Conservation (phyloP, 2,113 vertebrate species). For the Cephalophus harveyi region DNA sequence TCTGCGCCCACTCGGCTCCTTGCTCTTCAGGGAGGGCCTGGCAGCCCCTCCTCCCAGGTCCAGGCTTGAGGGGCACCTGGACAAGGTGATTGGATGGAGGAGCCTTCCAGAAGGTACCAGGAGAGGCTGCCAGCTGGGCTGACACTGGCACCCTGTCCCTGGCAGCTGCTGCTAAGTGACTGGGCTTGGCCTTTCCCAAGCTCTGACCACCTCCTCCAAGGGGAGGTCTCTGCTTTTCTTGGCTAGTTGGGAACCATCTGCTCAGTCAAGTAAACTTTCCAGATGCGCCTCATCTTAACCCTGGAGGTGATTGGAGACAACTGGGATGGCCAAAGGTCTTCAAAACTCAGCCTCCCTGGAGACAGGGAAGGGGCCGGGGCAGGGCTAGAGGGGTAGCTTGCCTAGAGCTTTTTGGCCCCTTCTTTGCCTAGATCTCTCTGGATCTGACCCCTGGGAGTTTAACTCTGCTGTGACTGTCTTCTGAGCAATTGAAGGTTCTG, state of each 20-base stretch:
- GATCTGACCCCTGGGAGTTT: neutral
- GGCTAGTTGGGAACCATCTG: constrained; percentile 40
- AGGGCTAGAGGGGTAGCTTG: neutral
- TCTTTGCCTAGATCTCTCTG: neutral
- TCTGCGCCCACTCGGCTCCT: neutral
- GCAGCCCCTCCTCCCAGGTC: neutral
- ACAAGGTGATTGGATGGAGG: neutral
- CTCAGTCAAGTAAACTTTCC: constrained; percentile 18
- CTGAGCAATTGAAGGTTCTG: neutral
- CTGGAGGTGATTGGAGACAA: neutral
- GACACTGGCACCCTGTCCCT: neutral
- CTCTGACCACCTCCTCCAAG: neutral
- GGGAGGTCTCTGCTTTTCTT: constrained; percentile 42
- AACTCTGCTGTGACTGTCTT: neutral
- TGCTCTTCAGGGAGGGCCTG: neutral
- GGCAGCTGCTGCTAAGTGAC: neutral
- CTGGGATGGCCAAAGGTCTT: constrained; percentile 43
- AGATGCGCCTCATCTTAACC: neutral
- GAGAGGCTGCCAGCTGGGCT: neutral
- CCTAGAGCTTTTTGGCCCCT: neutral
- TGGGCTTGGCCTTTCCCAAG: neutral
- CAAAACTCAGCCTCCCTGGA: neutral
- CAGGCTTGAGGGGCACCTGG: neutral
- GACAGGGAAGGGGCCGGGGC: neutral
- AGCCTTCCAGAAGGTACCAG: neutral